phyloP scores from a whole-genome alignment of 2,888 invertebrate genomes.

The Hyppa rectilinea region DNA sequence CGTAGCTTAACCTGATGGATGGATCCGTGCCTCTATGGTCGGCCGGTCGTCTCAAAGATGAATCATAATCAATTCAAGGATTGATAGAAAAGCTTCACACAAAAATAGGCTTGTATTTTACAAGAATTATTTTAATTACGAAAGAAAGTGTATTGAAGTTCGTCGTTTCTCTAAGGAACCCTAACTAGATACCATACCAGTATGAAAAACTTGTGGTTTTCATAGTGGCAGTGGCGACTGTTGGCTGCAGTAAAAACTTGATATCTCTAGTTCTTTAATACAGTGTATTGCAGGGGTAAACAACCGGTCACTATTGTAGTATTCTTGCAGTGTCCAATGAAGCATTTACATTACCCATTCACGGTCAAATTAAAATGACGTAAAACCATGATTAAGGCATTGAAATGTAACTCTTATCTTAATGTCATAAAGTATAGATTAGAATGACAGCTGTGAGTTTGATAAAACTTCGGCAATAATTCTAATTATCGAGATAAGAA shows the following conservation, averaged over 20 bases:
- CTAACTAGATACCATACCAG: constrained; percentile 27
- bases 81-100: neutral
- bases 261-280: constrained; percentile 26
- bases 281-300: constrained; percentile 15
- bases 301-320: constrained; percentile 32
- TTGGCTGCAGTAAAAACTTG: constrained; percentile 46
- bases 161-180: constrained; percentile 13
- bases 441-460: no score
- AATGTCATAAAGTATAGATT: no score
- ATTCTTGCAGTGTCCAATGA: constrained; percentile 14
- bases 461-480: no score
- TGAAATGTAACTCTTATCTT: neutral
- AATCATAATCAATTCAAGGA: neutral
- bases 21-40: neutral
- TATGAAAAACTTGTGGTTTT: constrained; percentile 43
- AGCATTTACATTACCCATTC: neutral
- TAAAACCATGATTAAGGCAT: neutral
- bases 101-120: neutral
- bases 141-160: neutral
- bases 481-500: neutral
- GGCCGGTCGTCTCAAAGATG: neutral
- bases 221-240: constrained; percentile 37
- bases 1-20: no score
- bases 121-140: neutral
- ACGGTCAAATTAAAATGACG: neutral